Base-by-base conservation (phyloP, 2,888 invertebrate genomes). In the Drosophila melanosoma region DNA sequence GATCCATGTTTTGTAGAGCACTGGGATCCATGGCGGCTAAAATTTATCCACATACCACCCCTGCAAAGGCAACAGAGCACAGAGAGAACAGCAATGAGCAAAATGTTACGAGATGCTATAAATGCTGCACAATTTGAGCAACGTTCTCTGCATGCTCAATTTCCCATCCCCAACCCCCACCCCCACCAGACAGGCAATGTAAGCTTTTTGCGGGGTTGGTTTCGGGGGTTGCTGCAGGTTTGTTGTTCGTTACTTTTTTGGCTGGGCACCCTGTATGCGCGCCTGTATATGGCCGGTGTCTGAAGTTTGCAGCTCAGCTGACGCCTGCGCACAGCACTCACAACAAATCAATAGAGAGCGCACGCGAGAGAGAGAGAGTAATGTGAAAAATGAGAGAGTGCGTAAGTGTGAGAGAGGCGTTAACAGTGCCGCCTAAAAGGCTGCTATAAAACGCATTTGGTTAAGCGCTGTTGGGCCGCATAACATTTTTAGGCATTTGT, bases 1-100 rank as follows among this genome's bases (percentile, higher is more conserved):
- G 98, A 95, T 98, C 98, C 98, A 98, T 98, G 96, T 96, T 96
- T 96, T 97, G 96, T 93, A 97, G 95, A 94, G 97, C 96, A 97
- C 97, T 97, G 97, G 97, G 96, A 96, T 97, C 97, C 97, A 97
- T 97, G 94, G 95, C 96, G 96, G 95, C 92, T 92, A 91, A 92
- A 93, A 90, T 92, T 91, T 91, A 93, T 92, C 91, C 92, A 93
- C 93, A 93, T 93, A 91, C 93, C 93, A 93, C 92, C 92, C 92
- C 93, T 93, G 91, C 86, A 91, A 91, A 87, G 88, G 69, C 62
- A 65, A 70, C 69, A 75, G 74, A 73, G 70, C 62, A 67, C 32
- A 11, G n/a, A 38, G n/a, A 38, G 29, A 38, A 38, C 26, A 79
- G 60, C n/a, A 70, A 72, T 64, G 56, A 65, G 62, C 48, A 54